Conservation (phyloP, 2,888 invertebrate genomes). For the Spisula subtruncata region DNA sequence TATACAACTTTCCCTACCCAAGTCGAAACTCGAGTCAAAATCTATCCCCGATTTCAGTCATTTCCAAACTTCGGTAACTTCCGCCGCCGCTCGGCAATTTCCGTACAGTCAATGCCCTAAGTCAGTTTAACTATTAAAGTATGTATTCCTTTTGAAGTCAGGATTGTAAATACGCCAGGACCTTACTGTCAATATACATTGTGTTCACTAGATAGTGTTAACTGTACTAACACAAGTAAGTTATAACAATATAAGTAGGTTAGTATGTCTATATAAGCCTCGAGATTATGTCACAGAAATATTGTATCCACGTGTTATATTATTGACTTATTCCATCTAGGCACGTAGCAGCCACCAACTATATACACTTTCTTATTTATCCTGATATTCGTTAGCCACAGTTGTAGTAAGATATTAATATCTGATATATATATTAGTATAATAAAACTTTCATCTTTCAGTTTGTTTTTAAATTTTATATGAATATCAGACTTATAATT, state of each 20-base stretch:
- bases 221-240: conserved; percentile 16
- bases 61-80: background rate
- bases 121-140: conserved; percentile 65
- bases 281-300: background rate
- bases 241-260: background rate
- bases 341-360: too few relatives aligned
- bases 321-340: too few relatives aligned
- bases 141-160: conserved; percentile 67
- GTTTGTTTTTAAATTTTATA: too few relatives aligned
- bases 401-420: too few relatives aligned
- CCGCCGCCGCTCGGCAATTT: conserved; percentile 22
- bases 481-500: too few relatives aligned
- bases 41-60: conserved; percentile 21
- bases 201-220: conserved; percentile 57
- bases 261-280: background rate
- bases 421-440: too few relatives aligned
- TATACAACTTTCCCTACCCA: background rate
- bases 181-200: conserved; percentile 53
- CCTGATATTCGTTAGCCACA: too few relatives aligned
- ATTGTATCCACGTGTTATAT: too few relatives aligned
- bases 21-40: background rate
- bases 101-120: conserved; percentile 32
- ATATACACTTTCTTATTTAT: too few relatives aligned
- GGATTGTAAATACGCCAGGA: conserved; percentile 60
- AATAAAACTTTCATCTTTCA: too few relatives aligned